A percentile compares a stretch with the other conserved stretches of the same genome.
phyloP scores from a whole-genome alignment of 2,113 vertebrate genomes.

The Scortum barcoo region DNA sequence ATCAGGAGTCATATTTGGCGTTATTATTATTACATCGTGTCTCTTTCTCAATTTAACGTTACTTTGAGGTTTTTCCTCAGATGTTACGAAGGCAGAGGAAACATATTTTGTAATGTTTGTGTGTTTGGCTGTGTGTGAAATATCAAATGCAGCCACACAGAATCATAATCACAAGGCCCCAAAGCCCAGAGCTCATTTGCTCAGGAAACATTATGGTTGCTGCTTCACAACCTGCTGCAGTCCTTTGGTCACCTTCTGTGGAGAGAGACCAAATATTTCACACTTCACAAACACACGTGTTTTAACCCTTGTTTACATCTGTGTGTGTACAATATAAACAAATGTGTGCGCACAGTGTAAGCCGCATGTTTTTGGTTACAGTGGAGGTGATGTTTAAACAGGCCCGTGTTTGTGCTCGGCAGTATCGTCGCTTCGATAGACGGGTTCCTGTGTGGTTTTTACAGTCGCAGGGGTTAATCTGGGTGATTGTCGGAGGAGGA shows the following conservation, averaged over 20 bases:
- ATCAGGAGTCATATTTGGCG: neutral
- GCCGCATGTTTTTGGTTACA: conserved; percentile 1
- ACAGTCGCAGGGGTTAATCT: conserved; percentile 57
- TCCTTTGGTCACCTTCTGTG: conserved; percentile 5
- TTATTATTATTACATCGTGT: neutral
- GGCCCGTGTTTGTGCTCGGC: neutral
- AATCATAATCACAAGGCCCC: conserved; percentile 33
- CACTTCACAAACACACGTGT: neutral
- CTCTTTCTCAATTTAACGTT: neutral
- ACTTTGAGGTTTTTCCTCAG: neutral
- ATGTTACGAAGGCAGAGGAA: neutral
- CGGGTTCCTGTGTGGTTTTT: conserved; percentile 68
- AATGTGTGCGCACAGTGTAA: neutral
- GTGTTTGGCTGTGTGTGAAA: neutral
- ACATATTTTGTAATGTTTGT: neutral
- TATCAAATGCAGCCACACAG: neutral
- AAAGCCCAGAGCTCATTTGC: conserved; percentile 42
- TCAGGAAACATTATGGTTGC: conserved; percentile 19
- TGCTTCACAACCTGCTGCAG: conserved; percentile 16
- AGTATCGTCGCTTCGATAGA: neutral
- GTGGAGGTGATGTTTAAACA: neutral
- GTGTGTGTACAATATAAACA: neutral
- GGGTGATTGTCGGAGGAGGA: conserved; percentile 51
- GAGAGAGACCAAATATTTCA: neutral
- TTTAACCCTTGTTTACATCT: neutral